Base-by-base conservation (phyloP, 2,888 invertebrate species). In the Ganaspis brasiliensis region DNA sequence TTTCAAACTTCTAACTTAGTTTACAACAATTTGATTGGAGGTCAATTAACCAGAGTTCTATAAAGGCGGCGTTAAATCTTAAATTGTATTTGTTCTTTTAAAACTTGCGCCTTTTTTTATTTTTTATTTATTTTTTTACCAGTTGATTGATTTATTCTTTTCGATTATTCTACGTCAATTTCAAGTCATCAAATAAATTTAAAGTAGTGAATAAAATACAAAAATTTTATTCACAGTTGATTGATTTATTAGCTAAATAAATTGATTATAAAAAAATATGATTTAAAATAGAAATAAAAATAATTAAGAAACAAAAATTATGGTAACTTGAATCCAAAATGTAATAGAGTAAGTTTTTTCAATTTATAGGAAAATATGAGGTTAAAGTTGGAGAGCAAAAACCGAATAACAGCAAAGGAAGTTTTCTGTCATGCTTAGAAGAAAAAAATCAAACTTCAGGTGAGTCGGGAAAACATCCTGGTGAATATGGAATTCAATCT, bases 401-500 rank as follows among this genome's bases (percentile, higher is more conserved):
- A 61, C 61, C 37, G 19, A 56, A 74, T 71, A 67, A 57, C 56
- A 40, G 24, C 37, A 56, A 45, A 37, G 49, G 49, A 56, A 55
- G 31, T 24, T 71, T 24, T 56, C 26, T 45, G 21, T 52, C 24
- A 14, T 61, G 45, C 26, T 31, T 26, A 31, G 37, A 35, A 19
- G 26, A 56, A 73, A 37, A 52, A 74, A 61, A 61, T 21, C 21
- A 37, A 19, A 14, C 37, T 71, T 72, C 21, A 72, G 56, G 9
- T 61, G 40, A 59, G 37, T 52, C 19, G 6, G 16, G 9, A 16
- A 61, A 61, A 35, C 81, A 72, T 77, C 73, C 74, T 55, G 57
- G 71, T 79, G 84, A 85, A 85, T 82, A 84, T 82, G 81, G 75
- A 83, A 87, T 85, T 86, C 85, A 81, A 87, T 88, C 84, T 88